Evolutionary conservation across 2,113 vertebrate species (phyloP).

Genomic region (Mustelus asterias): DNA sequence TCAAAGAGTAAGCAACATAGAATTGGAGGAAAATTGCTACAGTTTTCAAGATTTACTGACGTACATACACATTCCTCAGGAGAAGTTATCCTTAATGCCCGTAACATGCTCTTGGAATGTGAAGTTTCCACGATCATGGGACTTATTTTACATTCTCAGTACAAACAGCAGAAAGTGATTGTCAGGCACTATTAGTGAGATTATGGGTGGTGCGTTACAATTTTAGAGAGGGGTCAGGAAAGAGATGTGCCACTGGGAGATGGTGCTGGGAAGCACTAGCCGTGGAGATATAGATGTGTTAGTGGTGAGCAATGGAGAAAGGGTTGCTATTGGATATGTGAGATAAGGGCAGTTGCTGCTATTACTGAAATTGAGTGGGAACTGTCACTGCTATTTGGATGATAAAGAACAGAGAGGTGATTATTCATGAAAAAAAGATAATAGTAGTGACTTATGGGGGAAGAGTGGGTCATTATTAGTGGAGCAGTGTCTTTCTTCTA

Average conservation of each 20-base stretch:
- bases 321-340: not conserved
- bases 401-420: not conserved
- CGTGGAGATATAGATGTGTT: not conserved
- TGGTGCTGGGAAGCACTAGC: not conserved
- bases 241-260: not conserved
- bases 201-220: not conserved
- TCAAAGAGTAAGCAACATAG: not conserved
- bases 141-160: conserved; percentile 13
- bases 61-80: conserved; percentile 1
- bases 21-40: not conserved
- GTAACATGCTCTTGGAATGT: not conserved
- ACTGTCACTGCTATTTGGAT: not conserved
- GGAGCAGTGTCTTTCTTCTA: not conserved
- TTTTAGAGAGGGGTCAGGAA: not conserved
- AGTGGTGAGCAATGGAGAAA: not conserved
- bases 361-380: not conserved
- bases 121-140: not conserved
- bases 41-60: not conserved
- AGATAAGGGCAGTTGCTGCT: not conserved
- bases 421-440: not conserved
- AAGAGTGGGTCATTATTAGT: not conserved
- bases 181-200: conserved; percentile 34
- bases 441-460: not conserved
- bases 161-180: conserved; percentile 27
- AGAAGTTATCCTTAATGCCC: conserved; percentile 8